Evolutionary conservation across 2,888 invertebrate genomes (phyloP), one percentile per base, ranked within the genome.

Genomic region (Tenthredo mesomela): DNA sequence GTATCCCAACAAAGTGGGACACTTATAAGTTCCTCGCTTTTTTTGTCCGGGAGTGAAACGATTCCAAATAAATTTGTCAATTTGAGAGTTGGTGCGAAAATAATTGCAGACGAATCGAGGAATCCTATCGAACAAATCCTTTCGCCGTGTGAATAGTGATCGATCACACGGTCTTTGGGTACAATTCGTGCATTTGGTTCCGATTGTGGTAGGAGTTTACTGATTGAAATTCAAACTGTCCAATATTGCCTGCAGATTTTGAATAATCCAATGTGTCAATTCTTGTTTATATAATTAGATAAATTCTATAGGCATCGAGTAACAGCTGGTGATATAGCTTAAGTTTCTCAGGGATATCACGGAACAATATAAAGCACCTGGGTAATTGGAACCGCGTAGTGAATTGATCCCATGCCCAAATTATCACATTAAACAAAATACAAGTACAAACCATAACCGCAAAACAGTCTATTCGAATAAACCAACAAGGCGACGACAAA

Each of bases 401-500:
- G 80, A 80, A 80, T 80, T 33, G 80, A 80, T 80, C 80, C 61
- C 40, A 54, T 61, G 37, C 58, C 58, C 80, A 80, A 80, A 80
- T 80, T 80, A 80, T 80, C 58, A 80, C 80, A 80, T 80, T 80
- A 61, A 80, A 80, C 40, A 80, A 80, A 80, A 80, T 37, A 80
- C 80, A 80, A 50, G 77, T 54, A 29, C 18, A 54, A 80, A 80
- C 80, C 58, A 40, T 80, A 61, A 80, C 80, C 80, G 80, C 80
- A 80, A 37, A 40, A 61, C n/a, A 61, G 58, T 80, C 80, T 61
- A 80, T 61, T 80, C 58, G 40, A 37, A 77, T 77, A 54, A 77
- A 77, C 25, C 80, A 37, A 61, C 58, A 80, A 61, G 58, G 37
- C 80, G 61, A 80, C 80, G 80, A 80, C 80, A 80, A 80, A 80